Evolutionary conservation across 2,888 invertebrate species (phyloP), one percentile per base, ranked within the genome.

Genomic region (Sminthurides aquaticus): DNA sequence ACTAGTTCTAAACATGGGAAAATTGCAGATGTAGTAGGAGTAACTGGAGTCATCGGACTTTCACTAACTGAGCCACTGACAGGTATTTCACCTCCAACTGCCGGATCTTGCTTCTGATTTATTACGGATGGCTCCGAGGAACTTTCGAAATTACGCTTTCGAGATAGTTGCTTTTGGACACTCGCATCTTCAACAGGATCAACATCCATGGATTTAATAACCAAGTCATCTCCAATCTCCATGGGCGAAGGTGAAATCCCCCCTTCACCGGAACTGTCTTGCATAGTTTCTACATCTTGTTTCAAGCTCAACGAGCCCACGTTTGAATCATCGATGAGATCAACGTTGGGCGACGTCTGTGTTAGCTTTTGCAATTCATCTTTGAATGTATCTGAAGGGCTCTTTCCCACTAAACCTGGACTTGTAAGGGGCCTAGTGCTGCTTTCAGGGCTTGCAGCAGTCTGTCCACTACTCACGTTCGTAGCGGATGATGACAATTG

Each of bases 161-260:
- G 20, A 2, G 57, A 49, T 11, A 27, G 25, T 20, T 63, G 58
- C 29, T 34, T 56, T 20, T 62, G 43, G 48, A 54, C 27, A 56
- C 48, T 26, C 49, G 28, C 28, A 60, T 49, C 20, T 52, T 52
- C 2, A 29, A 27, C 29, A 11, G 25, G 11, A 26, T 26, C n/a
- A 18, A 55, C 11, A 18, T 11, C 22, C 48, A 49, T 48, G 8
- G 49, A 49, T 26, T 60, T 48, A 1, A 49, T 48, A 22, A 20
- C 27, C 1, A 62, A 3, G 24, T 56, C 62, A 3, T 62, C 62
- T 8, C 57, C 57, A 20, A 64, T 64, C 22, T 64, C 64, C 64
- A 64, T 64, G 20, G 59, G 34, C 1, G 29, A 43, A 2, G 49
- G 26, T 26, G 25, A 22, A 43, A 24, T 20, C 3, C 24, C 48